Evolutionary conservation across 2,113 vertebrate species (phyloP), one percentile per base, ranked within the genome.

Genomic region (Corythoichthys haematopterus): DNA sequence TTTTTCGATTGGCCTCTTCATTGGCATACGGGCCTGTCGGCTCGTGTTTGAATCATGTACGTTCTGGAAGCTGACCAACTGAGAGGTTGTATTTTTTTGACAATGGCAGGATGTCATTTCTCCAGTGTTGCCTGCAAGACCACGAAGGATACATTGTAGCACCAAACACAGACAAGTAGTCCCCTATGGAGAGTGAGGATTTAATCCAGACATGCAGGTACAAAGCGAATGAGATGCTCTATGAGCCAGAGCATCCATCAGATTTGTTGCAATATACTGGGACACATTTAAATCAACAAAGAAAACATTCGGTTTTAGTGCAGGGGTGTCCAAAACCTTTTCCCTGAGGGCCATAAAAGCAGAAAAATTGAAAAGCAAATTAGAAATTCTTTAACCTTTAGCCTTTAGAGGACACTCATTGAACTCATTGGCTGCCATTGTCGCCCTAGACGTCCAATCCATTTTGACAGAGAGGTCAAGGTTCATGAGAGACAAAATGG

Each of bases 101-200:
- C 43, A 13, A 13, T 1, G 45, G 36, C 6, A 6, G 47, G 5
- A 1, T 11, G 50, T 74, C 6, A 3, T 9, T 10, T 64, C 88
- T 71, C 60, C 72, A 84, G 84, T 73, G 89, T 86, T 92, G 73
- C 94, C 95, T 96, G 94, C 89, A 96, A 96, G 90, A 94, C 81
- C 91, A 94, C 85, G 91, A 75, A 88, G 90, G 65, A 94, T 83
- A 95, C 87, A 71, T 91, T 93, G 91, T 91, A 90, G 86, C 85
- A 81, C 77, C 79, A 75, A 83, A 73, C 36, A 64, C 68, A 72
- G 73, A 6, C 9, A 2, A 69, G 11, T 55, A 5, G 47, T 36
- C 40, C 47, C 6, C 13, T 45, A 58, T 3, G 48, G 6, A 35
- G 45, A 68, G 47, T 33, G 37, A 38, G 60, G 14, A 79, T 70